Percentiles rank a stretch among this genome's conserved stretches.
phyloP scores from a whole-genome alignment of 1,140 invertebrate genomes.

The Grapholita molesta region DNA sequence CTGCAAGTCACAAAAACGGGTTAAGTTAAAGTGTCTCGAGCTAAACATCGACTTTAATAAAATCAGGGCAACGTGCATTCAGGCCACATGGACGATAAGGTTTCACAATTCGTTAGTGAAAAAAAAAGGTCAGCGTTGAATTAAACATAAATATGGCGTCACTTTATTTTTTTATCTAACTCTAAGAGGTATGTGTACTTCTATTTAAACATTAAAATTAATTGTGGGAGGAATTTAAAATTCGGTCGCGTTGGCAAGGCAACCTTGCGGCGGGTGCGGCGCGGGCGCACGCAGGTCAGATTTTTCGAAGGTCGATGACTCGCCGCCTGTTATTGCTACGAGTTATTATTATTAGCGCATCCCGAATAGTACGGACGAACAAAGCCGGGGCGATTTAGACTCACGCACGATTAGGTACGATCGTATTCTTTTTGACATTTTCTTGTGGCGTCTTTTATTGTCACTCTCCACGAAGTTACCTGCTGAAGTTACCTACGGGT shows the following conservation, averaged over 20 bases:
- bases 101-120: constrained; percentile 21
- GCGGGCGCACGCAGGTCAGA: constrained; percentile 58
- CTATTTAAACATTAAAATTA: neutral
- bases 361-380: constrained; percentile 22
- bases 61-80: constrained; percentile 6
- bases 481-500: neutral
- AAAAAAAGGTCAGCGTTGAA: constrained; percentile 16
- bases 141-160: constrained; percentile 23
- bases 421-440: neutral
- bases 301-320: constrained; percentile 76
- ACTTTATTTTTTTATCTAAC: neutral
- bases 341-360: constrained; percentile 65
- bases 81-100: constrained; percentile 56
- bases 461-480: neutral
- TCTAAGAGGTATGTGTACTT: neutral
- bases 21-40: neutral
- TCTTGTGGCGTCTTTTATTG: neutral
- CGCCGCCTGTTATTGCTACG: constrained; percentile 57
- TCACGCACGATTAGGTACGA: constrained; percentile 17
- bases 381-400: neutral
- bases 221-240: neutral
- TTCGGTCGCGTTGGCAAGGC: constrained; percentile 36
- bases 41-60: neutral
- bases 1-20: constrained; percentile 35
- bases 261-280: constrained; percentile 57